Conservation (phyloP, 35 echinoderm and acorn worm species). For the Eucidaris tribuloides region DNA sequence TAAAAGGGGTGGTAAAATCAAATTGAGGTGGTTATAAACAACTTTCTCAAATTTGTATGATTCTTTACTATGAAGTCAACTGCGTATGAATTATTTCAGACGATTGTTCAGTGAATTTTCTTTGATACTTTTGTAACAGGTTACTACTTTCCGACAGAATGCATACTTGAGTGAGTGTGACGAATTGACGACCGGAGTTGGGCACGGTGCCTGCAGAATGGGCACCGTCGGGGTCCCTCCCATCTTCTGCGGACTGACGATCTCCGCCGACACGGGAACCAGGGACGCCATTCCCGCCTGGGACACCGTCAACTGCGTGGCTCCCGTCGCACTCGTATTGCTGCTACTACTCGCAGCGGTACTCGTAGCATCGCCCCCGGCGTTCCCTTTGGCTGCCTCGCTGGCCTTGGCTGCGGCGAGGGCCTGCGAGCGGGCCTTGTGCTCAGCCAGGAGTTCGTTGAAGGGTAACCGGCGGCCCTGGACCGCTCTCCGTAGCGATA, state of each 20-base stretch:
- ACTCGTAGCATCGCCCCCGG: not conserved
- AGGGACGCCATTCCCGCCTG: not conserved
- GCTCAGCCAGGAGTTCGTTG: slow-evolving; percentile 82
- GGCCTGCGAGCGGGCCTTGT: slow-evolving; percentile 69
- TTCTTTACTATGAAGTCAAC: too few species aligned
- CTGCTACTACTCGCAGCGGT: not conserved
- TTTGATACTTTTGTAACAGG: too few species aligned
- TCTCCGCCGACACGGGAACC: not conserved
- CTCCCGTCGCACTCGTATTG: not conserved
- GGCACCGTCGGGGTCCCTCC: slow-evolving; percentile 19
- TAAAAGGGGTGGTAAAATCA: too few species aligned
- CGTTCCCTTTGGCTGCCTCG: not conserved
- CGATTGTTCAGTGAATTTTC: too few species aligned
- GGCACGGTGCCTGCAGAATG: not conserved
- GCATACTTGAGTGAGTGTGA: slow-evolving; percentile 22
- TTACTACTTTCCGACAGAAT: too few species aligned
- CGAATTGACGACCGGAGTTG: not conserved
- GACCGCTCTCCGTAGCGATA: slow-evolving; percentile 77
- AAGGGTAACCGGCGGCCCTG: slow-evolving; percentile 75
- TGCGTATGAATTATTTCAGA: too few species aligned
- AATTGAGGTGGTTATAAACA: too few species aligned
- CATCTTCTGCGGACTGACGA: not conserved
- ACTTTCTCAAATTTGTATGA: too few species aligned
- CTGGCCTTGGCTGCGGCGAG: slow-evolving; percentile 49
- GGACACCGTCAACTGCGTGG: not conserved